A percentile compares a stretch with the other conserved stretches of the same genome.
These are phyloP conservation scores for Synanceia verrucosa DNA, from an alignment of 2,797 vertebrate species.

Conservation along the genomic window DNA sequence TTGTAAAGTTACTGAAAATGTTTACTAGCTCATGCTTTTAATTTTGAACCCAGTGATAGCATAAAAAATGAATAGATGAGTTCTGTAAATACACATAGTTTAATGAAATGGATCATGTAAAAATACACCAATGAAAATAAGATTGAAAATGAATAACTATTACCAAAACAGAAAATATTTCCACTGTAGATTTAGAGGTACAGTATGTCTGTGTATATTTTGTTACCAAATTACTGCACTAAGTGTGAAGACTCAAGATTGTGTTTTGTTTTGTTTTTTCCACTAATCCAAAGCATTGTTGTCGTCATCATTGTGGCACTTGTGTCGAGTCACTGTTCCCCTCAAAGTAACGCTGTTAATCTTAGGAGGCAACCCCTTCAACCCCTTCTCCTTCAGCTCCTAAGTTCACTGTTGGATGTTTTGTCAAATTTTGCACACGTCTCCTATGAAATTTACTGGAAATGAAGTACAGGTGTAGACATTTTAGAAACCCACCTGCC, in stretches of 20 bases:
- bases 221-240: conserved; percentile 62
- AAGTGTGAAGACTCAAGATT: conserved; percentile 66
- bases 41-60: conserved; percentile 35
- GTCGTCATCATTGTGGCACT: conserved; percentile 30
- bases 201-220: conserved; percentile 59
- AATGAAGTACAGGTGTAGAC: not conserved
- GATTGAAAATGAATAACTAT: conserved; percentile 38
- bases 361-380: not conserved
- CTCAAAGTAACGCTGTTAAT: conserved; percentile 36
- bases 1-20: conserved; percentile 35
- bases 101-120: conserved; percentile 45
- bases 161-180: conserved; percentile 60
- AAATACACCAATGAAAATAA: conserved; percentile 38
- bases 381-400: conserved; percentile 28
- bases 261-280: conserved; percentile 65
- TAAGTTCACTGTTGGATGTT: conserved; percentile 55
- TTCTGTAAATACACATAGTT: conserved; percentile 58
- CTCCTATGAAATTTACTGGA: conserved; percentile 18
- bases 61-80: conserved; percentile 18
- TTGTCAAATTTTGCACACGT: not conserved
- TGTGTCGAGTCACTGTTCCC: conserved; percentile 42
- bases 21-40: conserved; percentile 48
- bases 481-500: not conserved
- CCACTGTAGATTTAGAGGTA: conserved; percentile 52
- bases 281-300: conserved; percentile 65